Conservation (phyloP, 2,888 invertebrate species). For the Sminthurides aquaticus region DNA sequence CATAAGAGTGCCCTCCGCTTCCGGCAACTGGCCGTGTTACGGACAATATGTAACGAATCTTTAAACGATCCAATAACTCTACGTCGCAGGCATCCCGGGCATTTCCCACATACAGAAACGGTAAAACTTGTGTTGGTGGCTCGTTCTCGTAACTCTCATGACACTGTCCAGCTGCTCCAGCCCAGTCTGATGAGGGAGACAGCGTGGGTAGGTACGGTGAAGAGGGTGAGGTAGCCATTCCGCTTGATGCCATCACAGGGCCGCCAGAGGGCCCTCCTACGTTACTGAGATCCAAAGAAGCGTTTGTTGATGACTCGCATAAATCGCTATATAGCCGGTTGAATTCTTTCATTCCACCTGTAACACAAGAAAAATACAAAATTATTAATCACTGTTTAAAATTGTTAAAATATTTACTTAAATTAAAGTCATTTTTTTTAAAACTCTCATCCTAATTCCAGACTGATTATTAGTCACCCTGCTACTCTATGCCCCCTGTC, state of each 20-base stretch:
- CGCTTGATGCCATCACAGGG: background rate
- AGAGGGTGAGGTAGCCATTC: background rate
- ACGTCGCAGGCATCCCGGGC: constrained; percentile 70
- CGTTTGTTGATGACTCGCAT: constrained; percentile 54
- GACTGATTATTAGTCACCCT: too few species aligned
- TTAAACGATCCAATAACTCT: constrained; percentile 57
- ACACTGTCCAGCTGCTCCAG: constrained; percentile 22
- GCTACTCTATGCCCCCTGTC: too few species aligned
- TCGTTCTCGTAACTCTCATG: constrained; percentile 36
- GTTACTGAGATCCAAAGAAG: background rate
- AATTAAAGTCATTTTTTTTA: background rate
- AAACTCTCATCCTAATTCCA: background rate
- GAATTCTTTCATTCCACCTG: constrained; percentile 66
- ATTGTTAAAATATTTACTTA: too few species aligned
- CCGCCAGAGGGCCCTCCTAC: background rate
- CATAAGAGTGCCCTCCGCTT: constrained; percentile 48
- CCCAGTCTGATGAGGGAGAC: background rate
- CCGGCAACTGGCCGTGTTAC: constrained; percentile 70
- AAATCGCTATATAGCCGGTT: constrained; percentile 62
- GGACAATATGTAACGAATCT: constrained; percentile 70
- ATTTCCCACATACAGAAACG: constrained; percentile 74
- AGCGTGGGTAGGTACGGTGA: constrained; percentile 19
- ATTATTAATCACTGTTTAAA: too few species aligned
- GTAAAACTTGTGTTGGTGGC: constrained; percentile 68
- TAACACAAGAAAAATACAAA: constrained; percentile 43